Evolutionary conservation across 2,113 vertebrate genomes (phyloP).

Genomic region (Spea multiplicata): DNA sequence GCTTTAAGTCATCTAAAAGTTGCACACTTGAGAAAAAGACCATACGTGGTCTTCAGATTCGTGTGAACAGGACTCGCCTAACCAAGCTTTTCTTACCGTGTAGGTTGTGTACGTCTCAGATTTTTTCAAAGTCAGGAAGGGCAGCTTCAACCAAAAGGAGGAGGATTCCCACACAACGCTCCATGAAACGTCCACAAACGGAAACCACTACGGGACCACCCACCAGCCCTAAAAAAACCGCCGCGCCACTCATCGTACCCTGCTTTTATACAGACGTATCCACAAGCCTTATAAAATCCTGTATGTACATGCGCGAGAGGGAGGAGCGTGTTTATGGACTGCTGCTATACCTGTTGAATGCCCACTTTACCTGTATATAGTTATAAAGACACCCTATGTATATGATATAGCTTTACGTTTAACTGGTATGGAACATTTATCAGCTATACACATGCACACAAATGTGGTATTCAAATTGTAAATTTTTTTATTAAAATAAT

Average conservation of each 20-base stretch:
- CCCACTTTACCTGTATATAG: conserved; percentile 72
- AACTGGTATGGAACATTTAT: conserved; percentile 62
- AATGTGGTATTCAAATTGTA: conserved; percentile 56
- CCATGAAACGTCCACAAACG: conserved; percentile 82
- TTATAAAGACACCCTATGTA: conserved; percentile 66
- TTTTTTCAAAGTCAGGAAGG: conserved; percentile 81
- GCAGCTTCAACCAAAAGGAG: conserved; percentile 67
- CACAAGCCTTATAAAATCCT: conserved; percentile 34
- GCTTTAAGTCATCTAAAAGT: no score
- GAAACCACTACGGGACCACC: conserved; percentile 82
- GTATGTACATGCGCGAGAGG: neutral
- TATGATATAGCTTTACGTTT: conserved; percentile 55
- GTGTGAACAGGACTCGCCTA: neutral
- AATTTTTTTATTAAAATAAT: conserved; percentile 83
- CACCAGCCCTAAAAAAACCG: conserved; percentile 70
- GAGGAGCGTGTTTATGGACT: conserved; percentile 61
- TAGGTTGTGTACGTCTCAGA: conserved; percentile 88
- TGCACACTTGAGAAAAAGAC: no score
- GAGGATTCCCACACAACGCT: conserved; percentile 81
- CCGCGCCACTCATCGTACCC: neutral
- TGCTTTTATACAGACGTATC: conserved; percentile 22
- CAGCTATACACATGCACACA: conserved; percentile 59
- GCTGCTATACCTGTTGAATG: conserved; percentile 70
- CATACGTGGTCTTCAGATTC: no score
- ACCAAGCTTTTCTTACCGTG: conserved; percentile 13